These are phyloP conservation scores for Tachysurus fulvidraco DNA, from an alignment of 2,113 vertebrate genomes.

Conservation along the genomic window DNA sequence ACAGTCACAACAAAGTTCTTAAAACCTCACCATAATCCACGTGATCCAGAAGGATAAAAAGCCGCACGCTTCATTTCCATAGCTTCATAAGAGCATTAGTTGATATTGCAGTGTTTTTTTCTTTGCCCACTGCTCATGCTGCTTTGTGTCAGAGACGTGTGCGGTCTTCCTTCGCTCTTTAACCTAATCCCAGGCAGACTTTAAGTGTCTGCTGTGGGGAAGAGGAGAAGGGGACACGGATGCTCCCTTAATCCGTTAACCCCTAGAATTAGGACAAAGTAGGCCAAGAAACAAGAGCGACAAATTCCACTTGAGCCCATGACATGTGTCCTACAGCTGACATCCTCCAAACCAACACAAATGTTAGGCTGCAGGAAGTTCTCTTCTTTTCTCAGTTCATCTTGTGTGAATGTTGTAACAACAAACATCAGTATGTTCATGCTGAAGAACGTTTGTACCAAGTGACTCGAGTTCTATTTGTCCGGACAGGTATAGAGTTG, in stretches of 20 bases:
- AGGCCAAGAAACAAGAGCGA: slow-evolving; percentile 76
- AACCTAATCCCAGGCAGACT: slow-evolving; percentile 78
- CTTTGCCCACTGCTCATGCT: slow-evolving; percentile 48
- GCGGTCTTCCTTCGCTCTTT: slow-evolving; percentile 72
- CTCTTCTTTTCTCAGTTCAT: background rate
- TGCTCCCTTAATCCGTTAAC: slow-evolving; percentile 73
- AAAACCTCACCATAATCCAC: slow-evolving; percentile 64
- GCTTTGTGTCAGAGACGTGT: slow-evolving; percentile 58
- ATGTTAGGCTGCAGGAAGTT: background rate
- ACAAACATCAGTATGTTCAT: background rate
- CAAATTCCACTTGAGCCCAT: slow-evolving; percentile 14
- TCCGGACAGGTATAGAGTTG: background rate
- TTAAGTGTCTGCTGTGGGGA: slow-evolving; percentile 75
- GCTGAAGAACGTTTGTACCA: background rate
- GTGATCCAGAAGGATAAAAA: slow-evolving; percentile 72
- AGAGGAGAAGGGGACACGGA: slow-evolving; percentile 34
- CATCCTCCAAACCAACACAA: background rate
- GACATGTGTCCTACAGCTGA: background rate
- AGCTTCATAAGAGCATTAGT: slow-evolving; percentile 62
- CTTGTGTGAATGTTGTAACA: background rate
- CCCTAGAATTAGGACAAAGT: slow-evolving; percentile 71
- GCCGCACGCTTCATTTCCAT: slow-evolving; percentile 61
- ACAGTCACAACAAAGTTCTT: slow-evolving; percentile 62
- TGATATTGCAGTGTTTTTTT: slow-evolving; percentile 59
- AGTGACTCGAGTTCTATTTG: background rate